phyloP scores from a whole-genome alignment of 2,113 vertebrate genomes.

The Isurus oxyrinchus region DNA sequence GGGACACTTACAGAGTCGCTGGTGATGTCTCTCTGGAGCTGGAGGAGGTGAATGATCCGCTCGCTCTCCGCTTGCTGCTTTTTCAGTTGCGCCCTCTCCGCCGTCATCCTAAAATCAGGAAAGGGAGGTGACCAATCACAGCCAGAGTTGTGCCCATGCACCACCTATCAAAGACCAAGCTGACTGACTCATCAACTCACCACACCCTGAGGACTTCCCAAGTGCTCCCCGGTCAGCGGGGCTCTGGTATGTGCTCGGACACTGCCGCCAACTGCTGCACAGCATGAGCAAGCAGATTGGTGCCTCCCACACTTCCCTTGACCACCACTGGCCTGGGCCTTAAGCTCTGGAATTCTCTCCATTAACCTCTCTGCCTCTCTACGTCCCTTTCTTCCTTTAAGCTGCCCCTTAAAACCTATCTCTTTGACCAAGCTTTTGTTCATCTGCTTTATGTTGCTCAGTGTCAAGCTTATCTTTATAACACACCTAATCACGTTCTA shows the following conservation, averaged over 20 bases:
- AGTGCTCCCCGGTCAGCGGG: background rate
- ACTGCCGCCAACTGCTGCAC: background rate
- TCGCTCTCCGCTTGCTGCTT: slow-evolving; percentile 36
- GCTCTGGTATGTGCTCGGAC: background rate
- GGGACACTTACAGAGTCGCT: background rate
- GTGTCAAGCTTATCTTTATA: no score
- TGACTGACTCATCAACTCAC: no score
- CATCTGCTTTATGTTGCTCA: no score
- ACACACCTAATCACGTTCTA: no score
- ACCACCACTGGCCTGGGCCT: background rate
- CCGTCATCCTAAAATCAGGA: slow-evolving; percentile 36
- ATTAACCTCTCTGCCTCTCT: background rate
- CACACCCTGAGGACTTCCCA: no score
- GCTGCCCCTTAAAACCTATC: no score
- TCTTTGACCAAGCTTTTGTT: no score
- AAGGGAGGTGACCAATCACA: background rate
- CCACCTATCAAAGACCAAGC: no score
- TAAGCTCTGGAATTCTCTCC: background rate
- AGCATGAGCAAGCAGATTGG: background rate
- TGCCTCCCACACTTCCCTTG: background rate
- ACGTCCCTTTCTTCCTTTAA: background rate
- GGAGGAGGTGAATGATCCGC: slow-evolving; percentile 12
- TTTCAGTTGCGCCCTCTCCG: slow-evolving; percentile 34
- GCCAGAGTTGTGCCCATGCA: background rate
- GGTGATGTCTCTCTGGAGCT: slow-evolving; percentile 27